Evolutionary conservation across 2,888 invertebrate genomes (phyloP), one percentile per base, ranked within the genome.

Genomic region (Amblyteles armatorius): DNA sequence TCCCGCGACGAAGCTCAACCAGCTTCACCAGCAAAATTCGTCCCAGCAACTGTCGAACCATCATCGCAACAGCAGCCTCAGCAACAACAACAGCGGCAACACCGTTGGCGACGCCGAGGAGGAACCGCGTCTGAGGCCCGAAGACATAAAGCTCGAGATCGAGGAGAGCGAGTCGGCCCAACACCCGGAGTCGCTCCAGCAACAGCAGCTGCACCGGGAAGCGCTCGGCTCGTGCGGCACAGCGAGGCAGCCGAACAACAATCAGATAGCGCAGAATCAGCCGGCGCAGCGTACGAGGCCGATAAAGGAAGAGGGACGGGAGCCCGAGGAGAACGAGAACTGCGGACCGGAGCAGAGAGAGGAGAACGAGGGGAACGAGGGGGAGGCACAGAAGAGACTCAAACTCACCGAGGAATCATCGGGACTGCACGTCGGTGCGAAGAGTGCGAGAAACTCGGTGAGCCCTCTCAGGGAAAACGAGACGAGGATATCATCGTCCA

Each of bases 111-210:
- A 90, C 88, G 16, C 26, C 77, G 87, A 87, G 65, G 87, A 87
- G 82, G 85, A 89, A 36, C 87, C 89, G 57, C 92, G 90, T 83
- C 90, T 90, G 90, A 94, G 88, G 88, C 90, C 94, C 60, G 94
- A 94, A 60, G 95, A 95, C 92, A 95, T 95, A 19, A 95, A 95
- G 63, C 91, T 95, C 90, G 95, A 95, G 93, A 94, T 94, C 79
- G 91, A 94, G 87, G 95, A 95, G 91, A 95, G 94, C 91, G 89
- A 94, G 89, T 95, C 95, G 13, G 94, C 94, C 33, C 94, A 94
- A 88, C 95, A 94, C 50, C 79, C 83, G 82, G 88, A 84, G 67
- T 85, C 84, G 82, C 73, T 86, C 76, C 86, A 87, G 74, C 86
- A 80, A 84, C 86, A 77, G 76, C 86, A 84, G 79, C 83, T 86